A percentile compares a stretch with the other conserved stretches of the same genome.
Evolutionary conservation across 2,113 vertebrate species (phyloP).

Genomic region (Toxotes chatareus): DNA sequence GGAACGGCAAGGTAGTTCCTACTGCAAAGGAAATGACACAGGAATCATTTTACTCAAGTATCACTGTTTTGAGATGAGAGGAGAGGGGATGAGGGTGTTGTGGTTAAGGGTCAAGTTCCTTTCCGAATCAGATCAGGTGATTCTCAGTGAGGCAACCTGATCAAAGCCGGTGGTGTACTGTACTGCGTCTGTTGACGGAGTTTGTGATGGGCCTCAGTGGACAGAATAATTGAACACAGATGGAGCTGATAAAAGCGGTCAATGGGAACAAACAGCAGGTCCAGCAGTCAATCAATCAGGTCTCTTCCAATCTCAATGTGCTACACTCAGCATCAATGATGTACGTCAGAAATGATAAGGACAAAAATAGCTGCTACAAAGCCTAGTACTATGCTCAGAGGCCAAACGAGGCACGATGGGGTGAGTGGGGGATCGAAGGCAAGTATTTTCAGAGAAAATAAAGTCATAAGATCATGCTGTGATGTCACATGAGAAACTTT

Average conservation of each 20-base stretch:
- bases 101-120: constrained; percentile 77
- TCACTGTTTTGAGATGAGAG: neutral
- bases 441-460: constrained; percentile 41
- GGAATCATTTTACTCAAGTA: constrained; percentile 54
- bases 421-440: neutral
- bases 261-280: constrained; percentile 52
- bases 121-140: constrained; percentile 78
- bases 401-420: constrained; percentile 3
- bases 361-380: constrained; percentile 56
- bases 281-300: constrained; percentile 57
- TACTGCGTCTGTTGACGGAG: constrained; percentile 53
- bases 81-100: constrained; percentile 30
- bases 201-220: constrained; percentile 49
- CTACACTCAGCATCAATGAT: constrained; percentile 17
- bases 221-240: constrained; percentile 59
- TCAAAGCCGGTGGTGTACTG: constrained; percentile 49
- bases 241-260: constrained; percentile 62
- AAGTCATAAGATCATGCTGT: constrained; percentile 66
- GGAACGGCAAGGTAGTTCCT: constrained; percentile 51
- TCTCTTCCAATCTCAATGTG: constrained; percentile 25
- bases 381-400: constrained; percentile 37
- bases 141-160: constrained; percentile 72
- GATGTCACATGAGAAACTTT: constrained; percentile 60
- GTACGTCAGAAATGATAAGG: constrained; percentile 20
- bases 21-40: constrained; percentile 46